A percentile compares a stretch with the other conserved stretches of the same genome.
phyloP scores from a whole-genome alignment of 2,888 invertebrate genomes.

The Cryptus armator region DNA sequence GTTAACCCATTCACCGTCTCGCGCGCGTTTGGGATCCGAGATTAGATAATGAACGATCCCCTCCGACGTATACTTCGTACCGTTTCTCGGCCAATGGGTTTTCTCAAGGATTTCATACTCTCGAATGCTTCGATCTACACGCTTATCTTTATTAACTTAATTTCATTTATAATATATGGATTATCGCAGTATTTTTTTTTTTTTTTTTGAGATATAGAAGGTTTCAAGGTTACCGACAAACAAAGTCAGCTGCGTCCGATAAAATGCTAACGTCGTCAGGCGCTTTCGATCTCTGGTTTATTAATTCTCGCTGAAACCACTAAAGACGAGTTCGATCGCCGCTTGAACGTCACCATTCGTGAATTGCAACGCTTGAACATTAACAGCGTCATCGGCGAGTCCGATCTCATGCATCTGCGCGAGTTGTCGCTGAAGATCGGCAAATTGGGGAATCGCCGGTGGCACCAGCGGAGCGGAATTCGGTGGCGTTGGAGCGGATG shows the following conservation, averaged over 20 bases:
- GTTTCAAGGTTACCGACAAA: constrained; percentile 14
- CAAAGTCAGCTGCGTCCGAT: not conserved
- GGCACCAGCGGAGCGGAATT: constrained; percentile 71
- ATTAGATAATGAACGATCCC: constrained; percentile 37
- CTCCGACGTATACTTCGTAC: not conserved
- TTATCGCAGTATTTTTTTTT: not conserved
- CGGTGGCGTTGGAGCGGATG: constrained; percentile 78
- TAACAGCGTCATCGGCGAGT: constrained; percentile 92
- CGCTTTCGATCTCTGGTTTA: constrained; percentile 7
- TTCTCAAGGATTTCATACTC: not conserved
- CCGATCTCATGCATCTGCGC: constrained; percentile 97
- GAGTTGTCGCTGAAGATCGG: constrained; percentile 86
- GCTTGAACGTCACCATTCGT: constrained; percentile 95
- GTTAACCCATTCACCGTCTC: not conserved
- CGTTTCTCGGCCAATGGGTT: constrained; percentile 5
- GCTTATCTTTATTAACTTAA: constrained; percentile 16
- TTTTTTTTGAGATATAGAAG: constrained; percentile 1
- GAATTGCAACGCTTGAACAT: constrained; percentile 93
- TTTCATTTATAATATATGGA: not conserved
- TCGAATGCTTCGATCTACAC: constrained; percentile 1
- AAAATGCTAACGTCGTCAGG: not conserved
- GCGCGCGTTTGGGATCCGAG: constrained; percentile 8
- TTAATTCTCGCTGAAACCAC: constrained; percentile 85
- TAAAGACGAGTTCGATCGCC: constrained; percentile 96
- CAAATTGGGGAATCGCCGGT: constrained; percentile 72